phyloP scores from a whole-genome alignment of 2,888 invertebrate species.

The Eugnorisma glareosa region DNA sequence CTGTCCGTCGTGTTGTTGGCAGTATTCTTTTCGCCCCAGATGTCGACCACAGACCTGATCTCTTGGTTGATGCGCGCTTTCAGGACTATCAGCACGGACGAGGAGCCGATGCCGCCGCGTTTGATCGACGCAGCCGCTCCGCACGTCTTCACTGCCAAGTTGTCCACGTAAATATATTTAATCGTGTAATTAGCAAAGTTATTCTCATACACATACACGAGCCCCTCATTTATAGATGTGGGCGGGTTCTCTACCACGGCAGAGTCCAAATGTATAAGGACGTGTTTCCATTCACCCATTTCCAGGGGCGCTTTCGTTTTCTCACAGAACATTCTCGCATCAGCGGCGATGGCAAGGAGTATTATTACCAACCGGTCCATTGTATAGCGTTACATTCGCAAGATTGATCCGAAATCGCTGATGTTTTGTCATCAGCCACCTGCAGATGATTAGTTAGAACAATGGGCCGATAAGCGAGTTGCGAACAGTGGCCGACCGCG shows the following conservation, averaged over 20 bases:
- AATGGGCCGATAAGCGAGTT: slow-evolving; percentile 60
- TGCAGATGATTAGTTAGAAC: slow-evolving; percentile 44
- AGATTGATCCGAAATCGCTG: slow-evolving; percentile 38
- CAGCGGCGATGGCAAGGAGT: slow-evolving; percentile 50
- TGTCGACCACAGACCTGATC: slow-evolving; percentile 83
- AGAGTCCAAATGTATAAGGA: slow-evolving; percentile 79
- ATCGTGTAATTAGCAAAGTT: slow-evolving; percentile 80
- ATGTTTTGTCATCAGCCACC: slow-evolving; percentile 32
- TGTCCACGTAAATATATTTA: slow-evolving; percentile 83
- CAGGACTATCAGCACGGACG: slow-evolving; percentile 80
- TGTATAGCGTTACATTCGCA: slow-evolving; percentile 50
- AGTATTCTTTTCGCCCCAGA: slow-evolving; percentile 79
- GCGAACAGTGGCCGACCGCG: slow-evolving; percentile 24
- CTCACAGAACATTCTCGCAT: slow-evolving; percentile 76
- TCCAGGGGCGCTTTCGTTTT: slow-evolving; percentile 80
- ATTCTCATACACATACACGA: slow-evolving; percentile 85
- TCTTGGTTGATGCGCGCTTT: slow-evolving; percentile 80
- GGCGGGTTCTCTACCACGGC: slow-evolving; percentile 82
- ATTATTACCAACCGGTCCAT: slow-evolving; percentile 69
- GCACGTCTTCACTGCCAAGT: slow-evolving; percentile 81
- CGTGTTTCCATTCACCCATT: slow-evolving; percentile 78
- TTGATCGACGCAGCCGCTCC: slow-evolving; percentile 81
- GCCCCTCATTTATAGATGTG: slow-evolving; percentile 80
- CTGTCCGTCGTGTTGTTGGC: slow-evolving; percentile 13
- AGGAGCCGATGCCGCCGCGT: slow-evolving; percentile 78